Base-by-base conservation (phyloP, 2,113 vertebrate genomes). In the Nasalis larvatus region DNA sequence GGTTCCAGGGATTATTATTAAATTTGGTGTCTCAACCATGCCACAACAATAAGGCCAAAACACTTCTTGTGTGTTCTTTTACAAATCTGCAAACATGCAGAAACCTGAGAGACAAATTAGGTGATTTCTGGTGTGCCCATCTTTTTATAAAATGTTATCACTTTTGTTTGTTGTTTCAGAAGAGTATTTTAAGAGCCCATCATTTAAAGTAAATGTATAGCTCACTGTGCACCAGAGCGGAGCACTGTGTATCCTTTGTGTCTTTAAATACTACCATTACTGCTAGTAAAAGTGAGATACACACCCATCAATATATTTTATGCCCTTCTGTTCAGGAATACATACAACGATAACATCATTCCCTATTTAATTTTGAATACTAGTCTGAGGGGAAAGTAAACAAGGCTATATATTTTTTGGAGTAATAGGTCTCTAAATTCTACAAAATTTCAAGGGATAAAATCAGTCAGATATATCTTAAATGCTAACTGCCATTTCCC, bases 391-490 rank as follows among this genome's bases (percentile, higher is more conserved):
- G 66, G 8, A 71, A 85, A 86, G 85, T 30, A 81, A 63, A 95
- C 40, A 74, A 74, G 86, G 25, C 11, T 12, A 10, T 85, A 23
- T n/a, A 47, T 60, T 49, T 68, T 52, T 69, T 60, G 30, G 58
- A 76, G 77, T 40, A 88, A 37, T 49, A 86, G 42, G 13, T 63
- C 77, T 92, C 86, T 84, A 66, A 54, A 66, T 73, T 90, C 58
- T 91, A 73, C 49, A 52, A 60, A n/a, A 84, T 45, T 73, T 76
- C 88, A 76, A 96, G 42, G 12, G 37, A 32, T 93, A 88, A 93
- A 84, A 77, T 93, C 58, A 69, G 47, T 35, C 68, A 12, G 42
- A 25, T 77, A 6, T 37, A n/a, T 71, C 84, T 88, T 78, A 77
- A 88, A 47, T 68, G 81, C 8, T 74, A 73, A 40, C 25, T 27